Evolutionary conservation across 2,888 invertebrate species (phyloP), one percentile per base, ranked within the genome.

Genomic region (Latheticus oryzae): DNA sequence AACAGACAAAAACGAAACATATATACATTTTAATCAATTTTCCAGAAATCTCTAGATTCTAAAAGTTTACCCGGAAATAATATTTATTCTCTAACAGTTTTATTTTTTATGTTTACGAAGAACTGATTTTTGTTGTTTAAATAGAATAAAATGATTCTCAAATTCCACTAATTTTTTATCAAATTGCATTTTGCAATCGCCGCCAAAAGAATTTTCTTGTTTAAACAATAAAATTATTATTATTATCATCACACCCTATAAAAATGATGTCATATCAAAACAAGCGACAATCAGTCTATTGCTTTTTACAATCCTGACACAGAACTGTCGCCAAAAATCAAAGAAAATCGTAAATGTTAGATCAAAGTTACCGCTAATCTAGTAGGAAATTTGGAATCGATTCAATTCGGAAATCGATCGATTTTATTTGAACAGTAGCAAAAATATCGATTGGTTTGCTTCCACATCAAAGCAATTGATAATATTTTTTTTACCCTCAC

Each of bases 361-460:
- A n/a, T n/a, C n/a, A n/a, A n/a, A n/a, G n/a, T n/a, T n/a, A n/a
- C n/a, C n/a, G n/a, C n/a, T n/a, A n/a, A n/a, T n/a, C n/a, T n/a
- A n/a, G n/a, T n/a, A n/a, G n/a, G n/a, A n/a, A n/a, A n/a, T n/a
- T n/a, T n/a, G n/a, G n/a, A n/a, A n/a, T n/a, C n/a, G n/a, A n/a
- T n/a, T n/a, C n/a, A n/a, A n/a, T n/a, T n/a, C n/a, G n/a, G n/a
- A n/a, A n/a, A n/a, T n/a, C n/a, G n/a, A 62, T 59, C 59, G 53
- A 56, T 47, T 48, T 55, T 52, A 52, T 62, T 62, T 63, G 52
- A 61, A 64, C 65, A 52, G 65, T 65, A 65, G 65, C 65, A 62
- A 64, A 62, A 64, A 64, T 37, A 32, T 37, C 17, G 48, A 48
- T 37, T 24, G 26, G 23, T 47, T 33, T n/a, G n/a, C n/a, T n/a